A percentile compares a stretch with the other conserved stretches of the same genome.
Evolutionary conservation across 2,797 vertebrate genomes (phyloP).

Genomic region (Cyprinella venusta): DNA sequence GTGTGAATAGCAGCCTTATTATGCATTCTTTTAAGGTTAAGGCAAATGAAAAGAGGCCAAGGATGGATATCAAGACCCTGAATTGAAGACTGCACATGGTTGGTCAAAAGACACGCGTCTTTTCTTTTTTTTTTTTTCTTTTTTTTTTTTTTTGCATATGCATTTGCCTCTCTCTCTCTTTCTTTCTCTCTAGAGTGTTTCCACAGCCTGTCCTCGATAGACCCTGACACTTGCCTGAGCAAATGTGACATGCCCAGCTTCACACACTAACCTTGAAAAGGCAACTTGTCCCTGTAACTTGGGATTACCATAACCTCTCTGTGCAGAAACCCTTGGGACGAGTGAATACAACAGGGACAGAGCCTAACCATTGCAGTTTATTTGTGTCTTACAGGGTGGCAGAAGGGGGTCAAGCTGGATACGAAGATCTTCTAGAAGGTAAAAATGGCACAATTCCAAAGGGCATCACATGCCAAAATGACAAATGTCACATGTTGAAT

Average conservation of each 20-base stretch:
- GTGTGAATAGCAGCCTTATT: constrained; percentile 46
- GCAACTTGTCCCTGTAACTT: constrained; percentile 29
- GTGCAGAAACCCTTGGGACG: not conserved
- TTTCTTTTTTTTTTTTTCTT: constrained; percentile 19
- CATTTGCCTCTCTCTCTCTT: constrained; percentile 14
- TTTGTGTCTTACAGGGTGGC: constrained; percentile 24
- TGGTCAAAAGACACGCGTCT: constrained; percentile 7
- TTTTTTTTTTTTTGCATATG: constrained; percentile 1
- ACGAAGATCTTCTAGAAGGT: constrained; percentile 42
- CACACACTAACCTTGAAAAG: constrained; percentile 54
- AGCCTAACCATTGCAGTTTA: constrained; percentile 19
- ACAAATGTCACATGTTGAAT: constrained; percentile 49
- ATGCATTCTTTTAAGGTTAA: constrained; percentile 51
- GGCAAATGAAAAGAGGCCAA: constrained; percentile 42
- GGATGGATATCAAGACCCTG: constrained; percentile 23
- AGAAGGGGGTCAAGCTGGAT: constrained; percentile 27
- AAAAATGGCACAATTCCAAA: constrained; percentile 46
- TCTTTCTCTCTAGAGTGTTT: constrained; percentile 16
- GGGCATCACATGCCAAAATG: constrained; percentile 52
- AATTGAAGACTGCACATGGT: not conserved
- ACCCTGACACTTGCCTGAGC: constrained; percentile 39
- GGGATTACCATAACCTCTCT: constrained; percentile 34
- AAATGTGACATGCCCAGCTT: constrained; percentile 34
- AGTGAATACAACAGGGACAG: constrained; percentile 1
- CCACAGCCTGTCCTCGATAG: constrained; percentile 36